Conservation (phyloP, 64 coral and sea anemone species). For the Acropora yongei region DNA sequence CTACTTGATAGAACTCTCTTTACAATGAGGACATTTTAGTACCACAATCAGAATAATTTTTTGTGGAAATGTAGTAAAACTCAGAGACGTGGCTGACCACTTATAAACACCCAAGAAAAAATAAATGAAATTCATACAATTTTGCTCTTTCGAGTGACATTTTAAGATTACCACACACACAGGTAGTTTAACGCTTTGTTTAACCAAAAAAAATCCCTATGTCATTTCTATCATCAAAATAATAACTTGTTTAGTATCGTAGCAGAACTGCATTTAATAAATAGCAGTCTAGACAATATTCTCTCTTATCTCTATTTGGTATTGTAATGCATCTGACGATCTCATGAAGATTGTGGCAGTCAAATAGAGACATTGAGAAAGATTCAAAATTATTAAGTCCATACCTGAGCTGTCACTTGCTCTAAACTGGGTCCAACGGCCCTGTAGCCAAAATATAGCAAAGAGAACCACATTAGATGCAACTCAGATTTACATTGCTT, state of each 20-base stretch:
- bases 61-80: neutral
- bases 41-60: neutral
- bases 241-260: neutral
- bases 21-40: neutral
- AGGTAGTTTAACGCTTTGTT: no score
- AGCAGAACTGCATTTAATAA: neutral
- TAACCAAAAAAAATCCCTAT: neutral
- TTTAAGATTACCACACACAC: neutral
- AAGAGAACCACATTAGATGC: neutral
- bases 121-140: neutral
- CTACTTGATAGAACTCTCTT: neutral
- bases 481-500: neutral
- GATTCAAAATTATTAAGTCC: neutral
- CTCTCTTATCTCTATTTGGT: neutral
- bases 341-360: neutral
- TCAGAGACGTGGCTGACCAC: neutral
- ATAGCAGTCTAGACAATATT: neutral
- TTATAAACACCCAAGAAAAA: no score
- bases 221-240: neutral
- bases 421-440: conserved; percentile 28
- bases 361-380: no score
- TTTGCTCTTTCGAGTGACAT: neutral
- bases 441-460: neutral
- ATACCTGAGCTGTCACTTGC: conserved; percentile 19
- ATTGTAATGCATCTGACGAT: neutral